phyloP scores from a whole-genome alignment of 37 sponge, comb jelly and placozoan species.

The Eunapius fragilis region DNA sequence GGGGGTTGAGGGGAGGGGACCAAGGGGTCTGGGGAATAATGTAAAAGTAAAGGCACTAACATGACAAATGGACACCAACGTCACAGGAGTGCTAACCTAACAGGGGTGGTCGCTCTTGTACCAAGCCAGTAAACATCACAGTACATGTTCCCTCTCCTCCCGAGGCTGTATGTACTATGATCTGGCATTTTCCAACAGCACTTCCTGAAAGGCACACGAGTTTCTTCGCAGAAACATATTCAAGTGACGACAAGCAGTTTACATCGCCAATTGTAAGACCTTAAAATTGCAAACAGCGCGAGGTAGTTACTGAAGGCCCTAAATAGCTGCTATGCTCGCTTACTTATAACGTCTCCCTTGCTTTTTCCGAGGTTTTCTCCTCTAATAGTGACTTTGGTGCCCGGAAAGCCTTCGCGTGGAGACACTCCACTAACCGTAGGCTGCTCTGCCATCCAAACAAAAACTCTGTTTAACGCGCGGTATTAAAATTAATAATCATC shows the following conservation, averaged over 20 bases:
- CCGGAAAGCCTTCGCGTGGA: constrained; percentile 84
- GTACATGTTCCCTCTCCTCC: constrained; percentile 87
- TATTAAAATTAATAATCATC: background rate
- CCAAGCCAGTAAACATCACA: constrained; percentile 67
- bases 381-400: constrained; percentile 88
- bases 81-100: constrained; percentile 6
- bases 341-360: constrained; percentile 69
- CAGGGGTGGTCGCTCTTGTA: background rate
- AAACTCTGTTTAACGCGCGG: background rate
- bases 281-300: background rate
- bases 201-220: constrained; percentile 73
- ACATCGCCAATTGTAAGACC: constrained; percentile 64
- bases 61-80: too few species aligned
- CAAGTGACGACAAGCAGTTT: constrained; percentile 68
- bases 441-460: background rate
- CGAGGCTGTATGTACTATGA: constrained; percentile 82
- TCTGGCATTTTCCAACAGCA: constrained; percentile 55
- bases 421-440: constrained; percentile 89
- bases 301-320: background rate
- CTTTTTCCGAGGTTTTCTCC: constrained; percentile 86
- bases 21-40: too few species aligned
- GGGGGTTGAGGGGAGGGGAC: too few species aligned
- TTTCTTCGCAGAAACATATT: constrained; percentile 72
- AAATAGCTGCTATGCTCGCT: background rate
- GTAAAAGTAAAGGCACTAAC: too few species aligned